phyloP scores from a whole-genome alignment of 2,113 vertebrate species.

The Prionailurus bengalensis region DNA sequence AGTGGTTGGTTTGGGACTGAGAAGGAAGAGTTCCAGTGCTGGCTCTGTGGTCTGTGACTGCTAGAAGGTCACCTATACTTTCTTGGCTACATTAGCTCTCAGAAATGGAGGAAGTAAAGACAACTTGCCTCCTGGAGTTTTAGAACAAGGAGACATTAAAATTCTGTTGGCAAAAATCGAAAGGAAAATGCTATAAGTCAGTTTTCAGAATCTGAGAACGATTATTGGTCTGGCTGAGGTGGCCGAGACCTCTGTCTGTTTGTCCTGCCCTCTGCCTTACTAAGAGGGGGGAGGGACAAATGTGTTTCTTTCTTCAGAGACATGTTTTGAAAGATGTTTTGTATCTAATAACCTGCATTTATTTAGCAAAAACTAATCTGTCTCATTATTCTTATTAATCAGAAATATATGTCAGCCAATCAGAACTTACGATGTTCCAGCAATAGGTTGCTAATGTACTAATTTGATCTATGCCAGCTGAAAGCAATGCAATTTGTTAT shows the following conservation, averaged over 20 bases:
- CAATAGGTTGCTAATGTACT: slow-evolving; percentile 25
- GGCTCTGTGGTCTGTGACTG: neutral
- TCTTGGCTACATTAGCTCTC: slow-evolving; percentile 29
- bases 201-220: slow-evolving; percentile 41
- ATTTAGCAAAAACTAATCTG: slow-evolving; percentile 45
- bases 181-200: slow-evolving; percentile 25
- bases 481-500: slow-evolving; percentile 65
- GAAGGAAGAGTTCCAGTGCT: neutral
- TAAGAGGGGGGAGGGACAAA: neutral
- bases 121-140: neutral
- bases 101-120: slow-evolving; percentile 47
- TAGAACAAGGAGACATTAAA: slow-evolving; percentile 47
- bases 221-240: neutral
- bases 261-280: neutral
- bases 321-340: neutral
- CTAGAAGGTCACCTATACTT: neutral
- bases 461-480: slow-evolving; percentile 37
- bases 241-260: neutral
- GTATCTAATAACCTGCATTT: neutral
- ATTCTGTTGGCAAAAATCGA: slow-evolving; percentile 33
- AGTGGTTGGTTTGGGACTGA: neutral
- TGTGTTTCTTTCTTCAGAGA: neutral
- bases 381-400: slow-evolving; percentile 69
- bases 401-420: slow-evolving; percentile 30
- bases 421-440: slow-evolving; percentile 20